These are phyloP conservation scores for Sylvilagus bachmani DNA, from an alignment of 2,113 vertebrate genomes.

Conservation along the genomic window DNA sequence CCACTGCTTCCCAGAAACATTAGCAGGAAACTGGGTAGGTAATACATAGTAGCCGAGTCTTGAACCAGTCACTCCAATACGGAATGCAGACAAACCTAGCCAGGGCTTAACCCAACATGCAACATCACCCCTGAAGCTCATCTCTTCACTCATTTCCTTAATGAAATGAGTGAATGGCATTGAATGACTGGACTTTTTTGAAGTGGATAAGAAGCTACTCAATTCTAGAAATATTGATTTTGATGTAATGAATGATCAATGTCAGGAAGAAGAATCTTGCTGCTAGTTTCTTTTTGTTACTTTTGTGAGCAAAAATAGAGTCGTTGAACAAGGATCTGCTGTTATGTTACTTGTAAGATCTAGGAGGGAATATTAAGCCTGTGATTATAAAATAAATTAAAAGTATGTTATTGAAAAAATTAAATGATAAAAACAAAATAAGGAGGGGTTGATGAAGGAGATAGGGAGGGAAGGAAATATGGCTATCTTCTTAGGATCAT, in stretches of 20 bases:
- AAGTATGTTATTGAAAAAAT: no score
- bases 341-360: not conserved
- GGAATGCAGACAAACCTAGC: no score
- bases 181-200: not conserved
- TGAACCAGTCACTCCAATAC: no score
- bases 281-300: not conserved
- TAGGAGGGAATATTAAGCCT: not conserved
- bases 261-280: not conserved
- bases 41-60: no score
- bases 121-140: not conserved
- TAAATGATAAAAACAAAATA: no score
- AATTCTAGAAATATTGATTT: not conserved
- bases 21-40: no score
- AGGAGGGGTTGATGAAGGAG: no score
- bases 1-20: no score
- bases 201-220: not conserved
- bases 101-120: no score
- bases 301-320: not conserved
- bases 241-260: conserved; percentile 13
- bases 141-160: not conserved
- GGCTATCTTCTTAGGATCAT: no score
- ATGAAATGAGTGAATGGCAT: not conserved
- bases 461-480: no score
- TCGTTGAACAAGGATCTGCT: not conserved
- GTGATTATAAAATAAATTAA: no score